Evolutionary conservation across 2,797 vertebrate genomes (phyloP).

Genomic region (Gila robusta): DNA sequence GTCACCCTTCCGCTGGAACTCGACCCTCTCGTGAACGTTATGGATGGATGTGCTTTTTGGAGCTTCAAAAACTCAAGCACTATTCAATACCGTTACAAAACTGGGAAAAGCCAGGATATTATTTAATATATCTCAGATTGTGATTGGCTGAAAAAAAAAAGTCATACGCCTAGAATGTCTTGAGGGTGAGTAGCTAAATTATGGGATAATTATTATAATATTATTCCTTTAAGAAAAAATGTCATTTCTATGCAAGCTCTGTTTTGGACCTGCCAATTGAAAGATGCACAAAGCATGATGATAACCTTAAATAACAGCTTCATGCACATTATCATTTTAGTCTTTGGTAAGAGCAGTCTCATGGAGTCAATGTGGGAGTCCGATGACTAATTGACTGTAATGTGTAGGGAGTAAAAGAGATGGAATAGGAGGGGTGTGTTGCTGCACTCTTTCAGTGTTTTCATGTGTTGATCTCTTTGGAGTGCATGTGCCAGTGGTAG

Average conservation of each 20-base stretch:
- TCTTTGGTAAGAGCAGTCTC: not conserved
- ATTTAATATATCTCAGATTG: not conserved
- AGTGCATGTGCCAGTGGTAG: conserved; percentile 31
- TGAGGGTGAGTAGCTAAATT: not conserved
- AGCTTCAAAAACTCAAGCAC: not conserved
- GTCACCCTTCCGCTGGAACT: too few relatives aligned
- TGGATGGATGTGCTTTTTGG: not conserved
- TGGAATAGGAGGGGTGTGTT: conserved; percentile 41
- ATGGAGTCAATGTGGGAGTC: not conserved
- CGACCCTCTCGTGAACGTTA: too few relatives aligned
- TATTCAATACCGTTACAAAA: not conserved
- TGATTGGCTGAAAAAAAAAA: not conserved
- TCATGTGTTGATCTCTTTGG: conserved; percentile 53
- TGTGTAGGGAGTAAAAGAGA: conserved; percentile 8
- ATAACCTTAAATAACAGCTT: not conserved
- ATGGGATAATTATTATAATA: not conserved
- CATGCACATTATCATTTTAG: not conserved
- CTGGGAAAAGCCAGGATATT: not conserved
- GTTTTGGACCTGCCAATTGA: not conserved
- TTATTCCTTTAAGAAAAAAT: not conserved
- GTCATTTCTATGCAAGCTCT: not conserved
- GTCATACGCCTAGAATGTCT: not conserved
- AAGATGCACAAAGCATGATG: not conserved
- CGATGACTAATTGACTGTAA: conserved; percentile 22
- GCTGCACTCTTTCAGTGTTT: conserved; percentile 43